A percentile compares a stretch with the other conserved stretches of the same genome.
Evolutionary conservation across 2,797 vertebrate genomes (phyloP).

Genomic region (Varecia variegata): DNA sequence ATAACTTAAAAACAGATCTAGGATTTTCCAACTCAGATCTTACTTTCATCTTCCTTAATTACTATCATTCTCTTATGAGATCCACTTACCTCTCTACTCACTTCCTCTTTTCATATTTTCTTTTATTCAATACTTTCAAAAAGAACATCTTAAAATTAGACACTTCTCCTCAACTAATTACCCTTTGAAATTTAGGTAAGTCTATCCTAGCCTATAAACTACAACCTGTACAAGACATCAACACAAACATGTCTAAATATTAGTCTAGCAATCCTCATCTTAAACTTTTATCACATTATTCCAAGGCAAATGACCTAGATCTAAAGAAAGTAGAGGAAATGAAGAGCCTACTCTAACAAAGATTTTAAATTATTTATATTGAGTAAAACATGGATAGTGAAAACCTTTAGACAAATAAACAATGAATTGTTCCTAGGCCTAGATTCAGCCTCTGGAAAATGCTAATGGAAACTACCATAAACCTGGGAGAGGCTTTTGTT

Average conservation of each 20-base stretch:
- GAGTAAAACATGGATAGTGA: not conserved
- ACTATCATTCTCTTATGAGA: not conserved
- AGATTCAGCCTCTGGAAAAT: not conserved
- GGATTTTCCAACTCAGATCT: not conserved
- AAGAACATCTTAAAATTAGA: not conserved
- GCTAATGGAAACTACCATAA: not conserved
- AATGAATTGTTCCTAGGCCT: not conserved
- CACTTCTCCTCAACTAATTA: not conserved
- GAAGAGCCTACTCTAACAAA: not conserved
- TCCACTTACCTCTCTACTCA: not conserved
- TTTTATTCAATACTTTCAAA: not conserved
- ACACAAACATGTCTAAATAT: not conserved
- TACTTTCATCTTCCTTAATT: not conserved
- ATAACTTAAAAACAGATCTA: not conserved
- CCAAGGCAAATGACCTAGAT: not conserved
- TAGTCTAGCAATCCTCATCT: not conserved
- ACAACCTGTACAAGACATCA: not conserved
- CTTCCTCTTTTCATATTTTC: not conserved
- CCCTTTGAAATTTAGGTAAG: not conserved
- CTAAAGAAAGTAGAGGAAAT: not conserved
- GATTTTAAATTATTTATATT: not conserved
- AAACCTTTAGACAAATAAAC: not conserved
- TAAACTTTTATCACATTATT: not conserved
- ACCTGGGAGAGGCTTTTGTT: not conserved
- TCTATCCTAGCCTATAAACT: not conserved